Base-by-base conservation (phyloP, 2,888 invertebrate genomes). In the Drosophila histrio region DNA sequence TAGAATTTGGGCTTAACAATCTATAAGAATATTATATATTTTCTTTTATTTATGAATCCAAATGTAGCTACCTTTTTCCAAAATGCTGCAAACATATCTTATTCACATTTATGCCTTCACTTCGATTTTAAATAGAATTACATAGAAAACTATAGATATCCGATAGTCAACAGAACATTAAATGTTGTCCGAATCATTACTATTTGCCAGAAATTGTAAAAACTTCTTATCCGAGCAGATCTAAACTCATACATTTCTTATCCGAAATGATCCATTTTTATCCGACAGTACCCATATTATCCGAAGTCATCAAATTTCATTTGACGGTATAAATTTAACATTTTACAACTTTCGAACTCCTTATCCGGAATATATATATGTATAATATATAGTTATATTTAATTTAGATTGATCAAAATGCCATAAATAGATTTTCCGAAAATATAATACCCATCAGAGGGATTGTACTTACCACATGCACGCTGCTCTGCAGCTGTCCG, bases 401-500 rank as follows among this genome's bases (percentile, higher is more conserved):
- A n/a, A n/a, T 26, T 15, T 30, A 30, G 11, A n/a, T 30, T 30
- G 9, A 30, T 30, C n/a, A 9, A 9, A 2, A 38, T 13, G 7
- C 11, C 38, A n/a, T 1, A 38, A n/a, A n/a, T 39, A 19, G 3
- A 22, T n/a, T 11, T 4, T 39, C 7, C 6, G 2, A 21, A 3
- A 21, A n/a, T 9, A 3, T 11, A 30, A 30, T 30, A 30, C 11
- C 28, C 28, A 30, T 11, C n/a, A 39, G n/a, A 13, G 24, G 7
- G 6, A 3, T 2, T 32, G 28, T 8, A 93, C 94, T 94, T 90
- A 95, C 95, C 94, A 95, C 95, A 93, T 95, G 95, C 78, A 95
- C 95, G 91, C 95, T 95, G 93, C 95, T 95, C 89, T 95, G 95
- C 87, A 95, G 92, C 84, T 91, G 92, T 58, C 91, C 91, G 54